Evolutionary conservation across 35 echinoderm and acorn worm genomes (phyloP), one percentile per base, ranked within the genome.

Genomic region (Apostichopus californicus): DNA sequence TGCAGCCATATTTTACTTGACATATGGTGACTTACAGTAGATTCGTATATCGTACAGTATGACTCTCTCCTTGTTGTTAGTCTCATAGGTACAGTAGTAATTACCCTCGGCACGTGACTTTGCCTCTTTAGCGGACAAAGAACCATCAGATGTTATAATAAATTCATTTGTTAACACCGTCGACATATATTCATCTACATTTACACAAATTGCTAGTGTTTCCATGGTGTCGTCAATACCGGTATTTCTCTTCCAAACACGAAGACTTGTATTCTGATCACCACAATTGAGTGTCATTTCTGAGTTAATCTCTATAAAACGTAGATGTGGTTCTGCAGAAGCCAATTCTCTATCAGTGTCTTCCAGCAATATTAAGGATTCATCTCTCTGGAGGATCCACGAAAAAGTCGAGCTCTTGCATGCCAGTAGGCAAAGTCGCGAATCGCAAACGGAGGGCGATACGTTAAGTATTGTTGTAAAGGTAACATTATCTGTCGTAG

Each of bases 51-150:
- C 78, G 28, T 46, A 46, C 13, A 7, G 6, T 13, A 81, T 55
- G 28, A 81, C 25, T 13, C 23, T 9, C 6, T 81, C 28, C 78
- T 4, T 81, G 54, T 54, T 81, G 17, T 23, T 28, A 18, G 3
- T 28, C 18, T 28, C 23, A 55, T 54, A 46, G 11, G 78, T 6
- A 81, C 78, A 81, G 78, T 81, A 81, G 78, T 81, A 81, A 81
- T 3, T 81, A 81, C 78, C 78, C 22, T 81, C 78, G 78, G 28
- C 24, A 15, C 52, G 52, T 52, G 52, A 5, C 13, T 81, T 9
- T 3, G 54, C 18, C 10, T 46, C 8, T 12, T 15, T 14, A 20
- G 52, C 23, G 6, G 54, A 46, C 5, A 81, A 46, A 17, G 78
- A 81, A 34, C 78, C 78, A 0, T 75, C 21, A 7, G 71, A 18